These are phyloP conservation scores for Wiebesia pumilae DNA, from an alignment of 1,140 invertebrate species.

Conservation along the genomic window DNA sequence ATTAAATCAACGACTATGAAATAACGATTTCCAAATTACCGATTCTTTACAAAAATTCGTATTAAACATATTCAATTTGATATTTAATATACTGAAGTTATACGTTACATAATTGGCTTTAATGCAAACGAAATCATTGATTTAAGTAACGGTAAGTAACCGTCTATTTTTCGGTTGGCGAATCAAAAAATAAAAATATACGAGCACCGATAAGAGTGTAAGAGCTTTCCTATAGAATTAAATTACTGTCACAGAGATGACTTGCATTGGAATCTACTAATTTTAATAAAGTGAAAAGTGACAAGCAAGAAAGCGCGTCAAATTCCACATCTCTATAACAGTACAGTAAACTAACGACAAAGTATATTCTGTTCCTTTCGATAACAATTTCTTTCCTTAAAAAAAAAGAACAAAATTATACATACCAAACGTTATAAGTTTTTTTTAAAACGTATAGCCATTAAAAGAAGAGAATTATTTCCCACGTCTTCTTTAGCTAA, in stretches of 20 bases:
- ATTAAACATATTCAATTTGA: not conserved
- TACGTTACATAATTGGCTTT: not conserved
- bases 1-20: not conserved
- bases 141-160: not conserved
- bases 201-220: not conserved
- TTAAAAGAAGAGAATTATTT: slow-evolving; percentile 42
- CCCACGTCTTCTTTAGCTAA: not conserved
- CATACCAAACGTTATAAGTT: not conserved
- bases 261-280: not conserved
- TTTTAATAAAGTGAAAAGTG: not conserved
- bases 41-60: not conserved
- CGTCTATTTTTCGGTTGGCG: not conserved
- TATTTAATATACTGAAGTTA: not conserved
- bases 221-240: not conserved
- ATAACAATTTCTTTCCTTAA: not conserved
- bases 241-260: not conserved
- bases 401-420: slow-evolving; percentile 5
- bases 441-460: slow-evolving; percentile 4
- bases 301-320: not conserved
- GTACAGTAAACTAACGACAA: not conserved
- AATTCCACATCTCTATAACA: not conserved
- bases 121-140: not conserved
- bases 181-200: not conserved
- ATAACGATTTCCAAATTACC: not conserved
- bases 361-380: not conserved